Conservation (phyloP, 1,140 invertebrate species). For the Euwallacea fornicatus region DNA sequence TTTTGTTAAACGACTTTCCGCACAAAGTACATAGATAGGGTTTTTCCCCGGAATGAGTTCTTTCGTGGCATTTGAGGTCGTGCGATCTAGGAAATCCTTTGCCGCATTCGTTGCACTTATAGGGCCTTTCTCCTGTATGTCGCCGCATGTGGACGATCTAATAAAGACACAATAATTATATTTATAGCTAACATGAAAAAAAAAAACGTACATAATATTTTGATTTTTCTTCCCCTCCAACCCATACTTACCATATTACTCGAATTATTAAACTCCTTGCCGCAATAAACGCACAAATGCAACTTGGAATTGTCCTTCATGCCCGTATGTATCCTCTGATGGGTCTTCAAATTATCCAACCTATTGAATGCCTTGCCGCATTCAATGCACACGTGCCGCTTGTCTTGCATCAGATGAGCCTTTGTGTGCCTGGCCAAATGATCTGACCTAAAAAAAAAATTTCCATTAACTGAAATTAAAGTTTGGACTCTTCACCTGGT, state of each 20-base stretch:
- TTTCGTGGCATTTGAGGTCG: slow-evolving; percentile 63
- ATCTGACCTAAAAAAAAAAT: slow-evolving; percentile 45
- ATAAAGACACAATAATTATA: not conserved
- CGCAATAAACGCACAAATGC: slow-evolving; percentile 57
- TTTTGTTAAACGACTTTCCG: slow-evolving; percentile 55
- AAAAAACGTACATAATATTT: not conserved
- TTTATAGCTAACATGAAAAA: not conserved
- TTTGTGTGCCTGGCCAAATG: slow-evolving; percentile 51
- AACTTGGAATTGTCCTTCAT: slow-evolving; percentile 53
- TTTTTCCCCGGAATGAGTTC: slow-evolving; percentile 61
- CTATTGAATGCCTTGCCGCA: slow-evolving; percentile 57
- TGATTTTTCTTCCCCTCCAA: not conserved
- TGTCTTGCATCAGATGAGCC: slow-evolving; percentile 51
- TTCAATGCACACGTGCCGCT: slow-evolving; percentile 55
- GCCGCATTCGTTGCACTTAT: slow-evolving; percentile 63
- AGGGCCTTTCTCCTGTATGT: slow-evolving; percentile 63
- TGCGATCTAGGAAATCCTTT: slow-evolving; percentile 66
- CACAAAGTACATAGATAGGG: slow-evolving; percentile 62
- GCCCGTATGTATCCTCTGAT: slow-evolving; percentile 53
- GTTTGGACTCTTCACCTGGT: slow-evolving; percentile 41
- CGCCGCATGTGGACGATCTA: slow-evolving; percentile 60
- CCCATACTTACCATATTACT: slow-evolving; percentile 50
- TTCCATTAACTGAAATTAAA: not conserved
- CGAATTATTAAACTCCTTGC: slow-evolving; percentile 54
- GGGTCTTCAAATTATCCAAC: slow-evolving; percentile 54